Evolutionary conservation across 2,113 vertebrate genomes (phyloP), one percentile per base, ranked within the genome.

Genomic region (Lucifuga dentata): DNA sequence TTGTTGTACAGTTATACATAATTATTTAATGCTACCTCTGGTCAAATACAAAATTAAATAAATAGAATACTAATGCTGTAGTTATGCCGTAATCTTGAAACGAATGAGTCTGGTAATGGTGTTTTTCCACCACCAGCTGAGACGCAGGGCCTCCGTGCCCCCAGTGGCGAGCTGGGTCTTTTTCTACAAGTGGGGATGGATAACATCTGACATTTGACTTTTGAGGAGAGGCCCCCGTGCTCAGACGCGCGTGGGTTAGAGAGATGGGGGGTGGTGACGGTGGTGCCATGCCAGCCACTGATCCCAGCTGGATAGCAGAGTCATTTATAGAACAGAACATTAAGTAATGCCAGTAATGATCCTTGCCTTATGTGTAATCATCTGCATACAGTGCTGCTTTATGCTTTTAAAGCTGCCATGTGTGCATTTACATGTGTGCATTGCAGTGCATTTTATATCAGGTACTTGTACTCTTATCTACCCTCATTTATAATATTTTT

Each of bases 151-250:
- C 68, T 65, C 68, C 7, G 29, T 57, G 64, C 60, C 73, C 79
- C 81, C 50, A 48, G 67, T 52, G 77, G 63, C 32, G 73, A 48
- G 4, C 43, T 5, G 41, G 76, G 76, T 68, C 78, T 71, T 67
- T 76, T 85, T 62, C 66, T 65, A 38, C 8, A 63, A 75, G 76
- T 55, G 36, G 76, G 84, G 87, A 88, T 81, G 56, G 79, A 91
- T 86, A 78, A 81, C 83, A 81, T 89, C 81, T 89, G 90, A 90
- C 89, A 89, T 91, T 92, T 90, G 88, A 92, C 91, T 90, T 90
- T 89, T 88, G 87, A 83, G 78, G 58, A 60, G 70, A 80, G 85
- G 70, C 76, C 71, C 70, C 72, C 68, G 13, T 70, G 65, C 62
- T 80, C 83, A 86, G 80, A 86, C 80, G 50, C 67, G 72, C 50